Conservation (phyloP, 2,888 invertebrate genomes). For the Alsophila aescularia region DNA sequence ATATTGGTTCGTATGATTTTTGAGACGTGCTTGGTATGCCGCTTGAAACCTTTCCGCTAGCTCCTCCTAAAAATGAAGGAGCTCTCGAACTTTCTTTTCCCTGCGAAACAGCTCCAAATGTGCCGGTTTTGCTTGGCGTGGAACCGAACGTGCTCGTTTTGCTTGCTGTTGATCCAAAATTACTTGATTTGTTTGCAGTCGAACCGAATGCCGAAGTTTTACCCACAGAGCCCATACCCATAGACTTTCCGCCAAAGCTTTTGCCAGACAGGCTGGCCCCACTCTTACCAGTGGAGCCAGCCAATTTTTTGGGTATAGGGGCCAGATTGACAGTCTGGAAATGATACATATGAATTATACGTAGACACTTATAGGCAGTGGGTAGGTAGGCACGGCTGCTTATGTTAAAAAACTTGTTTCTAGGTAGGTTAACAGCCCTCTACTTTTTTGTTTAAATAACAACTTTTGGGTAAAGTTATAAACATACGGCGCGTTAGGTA, state of each 20-base stretch:
- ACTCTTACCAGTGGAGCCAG: conserved; percentile 58
- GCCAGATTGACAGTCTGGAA: conserved; percentile 55
- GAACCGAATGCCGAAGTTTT: conserved; percentile 22
- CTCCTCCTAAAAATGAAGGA: conserved; percentile 24
- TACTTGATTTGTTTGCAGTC: conserved; percentile 7
- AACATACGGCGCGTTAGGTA: no score
- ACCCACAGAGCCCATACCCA: conserved; percentile 6
- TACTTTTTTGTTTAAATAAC: no score
- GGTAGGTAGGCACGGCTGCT: no score
- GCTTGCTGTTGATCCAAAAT: conserved; percentile 10
- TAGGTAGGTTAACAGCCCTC: no score
- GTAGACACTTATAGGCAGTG: no score
- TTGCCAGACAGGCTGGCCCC: conserved; percentile 50
- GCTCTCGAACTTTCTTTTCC: conserved; percentile 14
- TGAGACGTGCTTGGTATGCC: conserved; percentile 38
- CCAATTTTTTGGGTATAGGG: conserved; percentile 58
- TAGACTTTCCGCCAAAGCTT: conserved; percentile 26
- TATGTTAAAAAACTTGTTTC: no score
- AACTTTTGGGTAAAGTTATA: no score
- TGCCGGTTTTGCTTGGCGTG: conserved; percentile 22
- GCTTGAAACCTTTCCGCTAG: conserved; percentile 16
- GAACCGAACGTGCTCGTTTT: conserved; percentile 34
- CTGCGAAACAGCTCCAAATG: conserved; percentile 29
- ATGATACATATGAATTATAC: neutral
- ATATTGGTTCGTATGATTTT: conserved; percentile 52